Evolutionary conservation across 2,797 vertebrate species (phyloP).

Genomic region (Garrulus glandarius): DNA sequence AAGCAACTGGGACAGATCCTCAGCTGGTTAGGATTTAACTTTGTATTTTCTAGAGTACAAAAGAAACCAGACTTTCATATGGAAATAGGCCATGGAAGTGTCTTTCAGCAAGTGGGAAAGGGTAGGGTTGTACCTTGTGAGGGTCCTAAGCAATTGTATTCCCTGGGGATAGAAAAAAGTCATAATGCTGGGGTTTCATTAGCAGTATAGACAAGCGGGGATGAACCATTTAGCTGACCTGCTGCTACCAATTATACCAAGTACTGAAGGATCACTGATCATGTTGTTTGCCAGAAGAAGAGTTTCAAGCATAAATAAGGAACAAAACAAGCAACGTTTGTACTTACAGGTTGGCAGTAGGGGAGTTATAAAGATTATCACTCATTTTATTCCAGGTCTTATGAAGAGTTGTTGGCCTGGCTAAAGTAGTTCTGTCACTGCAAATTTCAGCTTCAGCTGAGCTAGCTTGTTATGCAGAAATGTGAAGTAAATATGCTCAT

Average conservation of each 20-base stretch:
- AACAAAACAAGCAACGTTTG: not conserved
- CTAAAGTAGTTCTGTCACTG: not conserved
- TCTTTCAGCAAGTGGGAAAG: conserved; percentile 5
- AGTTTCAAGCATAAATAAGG: not conserved
- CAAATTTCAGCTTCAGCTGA: not conserved
- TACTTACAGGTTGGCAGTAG: not conserved
- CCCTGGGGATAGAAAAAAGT: not conserved
- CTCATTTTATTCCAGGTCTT: not conserved
- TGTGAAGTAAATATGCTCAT: not conserved
- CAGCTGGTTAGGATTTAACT: conserved; percentile 19
- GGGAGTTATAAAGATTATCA: not conserved
- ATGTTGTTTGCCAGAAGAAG: not conserved
- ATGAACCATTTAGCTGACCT: not conserved
- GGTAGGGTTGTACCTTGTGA: not conserved
- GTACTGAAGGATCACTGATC: not conserved
- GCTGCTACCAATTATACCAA: not conserved
- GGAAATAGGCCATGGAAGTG: not conserved
- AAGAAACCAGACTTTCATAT: conserved; percentile 10
- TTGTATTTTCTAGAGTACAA: conserved; percentile 17
- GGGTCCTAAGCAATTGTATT: not conserved
- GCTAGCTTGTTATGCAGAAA: not conserved
- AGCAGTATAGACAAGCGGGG: not conserved
- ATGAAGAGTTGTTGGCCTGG: not conserved
- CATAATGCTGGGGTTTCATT: not conserved
- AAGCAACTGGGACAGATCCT: not conserved